A percentile compares a stretch with the other conserved stretches of the same genome.
These are phyloP conservation scores for Ctenodactylus gundi DNA, from an alignment of 2,113 vertebrate species.

Conservation along the genomic window DNA sequence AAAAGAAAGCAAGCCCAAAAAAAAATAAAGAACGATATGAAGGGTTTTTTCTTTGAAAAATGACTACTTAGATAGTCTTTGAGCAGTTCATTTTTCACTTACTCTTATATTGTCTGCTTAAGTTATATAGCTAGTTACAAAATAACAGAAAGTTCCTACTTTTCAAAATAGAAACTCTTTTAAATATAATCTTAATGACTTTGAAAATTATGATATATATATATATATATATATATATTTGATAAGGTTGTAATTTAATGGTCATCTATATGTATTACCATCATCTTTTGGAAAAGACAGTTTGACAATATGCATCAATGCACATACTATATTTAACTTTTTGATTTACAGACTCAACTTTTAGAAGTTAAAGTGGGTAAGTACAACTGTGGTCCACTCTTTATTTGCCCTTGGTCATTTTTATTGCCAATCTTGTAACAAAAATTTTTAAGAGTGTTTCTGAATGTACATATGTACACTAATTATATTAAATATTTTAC, in stretches of 20 bases:
- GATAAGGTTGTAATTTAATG: background rate
- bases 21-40: background rate
- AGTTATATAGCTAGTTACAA: constrained; percentile 29
- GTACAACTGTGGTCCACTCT: too few relatives aligned
- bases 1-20: background rate
- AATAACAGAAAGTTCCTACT: background rate
- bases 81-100: constrained; percentile 33
- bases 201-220: background rate
- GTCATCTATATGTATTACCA: background rate
- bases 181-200: background rate
- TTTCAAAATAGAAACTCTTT: background rate
- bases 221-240: too few relatives aligned
- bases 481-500: too few relatives aligned
- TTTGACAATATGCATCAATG: background rate
- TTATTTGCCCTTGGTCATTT: too few relatives aligned
- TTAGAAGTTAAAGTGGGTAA: background rate
- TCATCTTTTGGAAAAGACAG: background rate
- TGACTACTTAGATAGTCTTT: background rate
- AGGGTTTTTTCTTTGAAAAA: background rate
- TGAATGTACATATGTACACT: too few relatives aligned
- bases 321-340: background rate
- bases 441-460: too few relatives aligned
- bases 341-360: background rate
- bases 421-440: too few relatives aligned
- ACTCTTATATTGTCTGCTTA: background rate